These are phyloP conservation scores for Paraplagusia blochii DNA, from an alignment of 2,113 vertebrate genomes.

Conservation along the genomic window DNA sequence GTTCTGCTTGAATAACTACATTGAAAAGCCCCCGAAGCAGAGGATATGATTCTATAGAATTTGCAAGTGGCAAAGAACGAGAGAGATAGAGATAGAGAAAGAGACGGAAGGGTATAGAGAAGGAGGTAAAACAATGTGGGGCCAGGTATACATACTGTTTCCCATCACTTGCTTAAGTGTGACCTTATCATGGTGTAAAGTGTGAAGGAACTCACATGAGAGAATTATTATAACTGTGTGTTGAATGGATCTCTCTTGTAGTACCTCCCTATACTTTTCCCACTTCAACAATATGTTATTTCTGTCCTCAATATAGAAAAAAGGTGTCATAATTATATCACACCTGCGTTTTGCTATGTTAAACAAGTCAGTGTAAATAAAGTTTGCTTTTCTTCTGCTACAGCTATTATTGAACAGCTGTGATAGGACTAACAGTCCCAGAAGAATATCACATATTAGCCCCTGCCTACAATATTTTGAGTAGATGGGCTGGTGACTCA, in stretches of 20 bases:
- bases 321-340: slow-evolving; percentile 11
- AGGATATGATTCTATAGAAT: slow-evolving; percentile 74
- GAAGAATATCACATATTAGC: no score
- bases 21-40: slow-evolving; percentile 75
- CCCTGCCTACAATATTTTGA: no score
- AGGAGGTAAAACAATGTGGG: no score
- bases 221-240: slow-evolving; percentile 58
- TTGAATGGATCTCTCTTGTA: slow-evolving; percentile 58
- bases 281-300: slow-evolving; percentile 51
- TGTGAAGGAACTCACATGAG: slow-evolving; percentile 68
- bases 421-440: no score
- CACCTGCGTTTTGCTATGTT: no score
- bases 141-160: slow-evolving; percentile 18
- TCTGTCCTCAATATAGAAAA: slow-evolving; percentile 56
- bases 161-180: slow-evolving; percentile 68
- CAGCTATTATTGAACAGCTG: no score
- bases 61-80: slow-evolving; percentile 57
- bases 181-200: slow-evolving; percentile 71
- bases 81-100: slow-evolving; percentile 27
- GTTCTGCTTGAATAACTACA: slow-evolving; percentile 76
- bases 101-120: slow-evolving; percentile 9
- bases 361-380: no score
- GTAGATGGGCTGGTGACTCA: no score
- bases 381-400: no score
- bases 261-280: slow-evolving; percentile 59